Evolutionary conservation across 1,140 invertebrate genomes (phyloP).

Genomic region (Scaptodrosophila lebanonensis): DNA sequence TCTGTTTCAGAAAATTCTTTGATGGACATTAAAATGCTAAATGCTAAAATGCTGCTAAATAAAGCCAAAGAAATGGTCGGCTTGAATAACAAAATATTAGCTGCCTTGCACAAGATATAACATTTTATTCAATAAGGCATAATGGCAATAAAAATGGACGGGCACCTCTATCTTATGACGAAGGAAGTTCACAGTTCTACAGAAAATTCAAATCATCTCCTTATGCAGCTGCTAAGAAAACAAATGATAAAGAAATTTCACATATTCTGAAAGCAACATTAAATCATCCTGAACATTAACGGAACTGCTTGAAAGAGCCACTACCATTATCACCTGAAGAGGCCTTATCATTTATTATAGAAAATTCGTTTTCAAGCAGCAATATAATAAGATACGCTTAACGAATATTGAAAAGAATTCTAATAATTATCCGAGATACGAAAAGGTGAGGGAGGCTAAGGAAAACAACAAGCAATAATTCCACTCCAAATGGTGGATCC

Average conservation of each 20-base stretch:
- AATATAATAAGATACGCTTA: background rate
- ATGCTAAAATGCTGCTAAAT: background rate
- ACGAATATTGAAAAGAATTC: conserved; percentile 1
- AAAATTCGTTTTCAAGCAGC: conserved; percentile 3
- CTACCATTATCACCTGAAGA: conserved; percentile 1
- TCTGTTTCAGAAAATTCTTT: too few relatives aligned
- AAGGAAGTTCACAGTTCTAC: background rate
- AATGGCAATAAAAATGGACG: background rate
- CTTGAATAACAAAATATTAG: background rate
- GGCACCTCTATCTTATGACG: conserved; percentile 1
- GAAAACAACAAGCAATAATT: too few relatives aligned
- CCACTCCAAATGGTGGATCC: too few relatives aligned
- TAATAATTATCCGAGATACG: background rate
- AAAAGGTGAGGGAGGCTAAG: conserved; percentile 2
- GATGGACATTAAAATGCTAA: too few relatives aligned
- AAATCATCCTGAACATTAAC: background rate
- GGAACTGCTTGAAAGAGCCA: background rate
- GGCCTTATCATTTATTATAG: conserved; percentile 1
- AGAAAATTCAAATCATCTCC: background rate
- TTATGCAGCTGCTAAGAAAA: conserved; percentile 1
- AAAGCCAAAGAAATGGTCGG: conserved; percentile 3
- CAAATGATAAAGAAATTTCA: background rate
- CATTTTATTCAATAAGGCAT: background rate
- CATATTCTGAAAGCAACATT: background rate
- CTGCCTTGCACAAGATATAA: too few relatives aligned